These are phyloP conservation scores for Peribatodes rhomboidaria DNA, from an alignment of 2,888 invertebrate species.

Conservation along the genomic window DNA sequence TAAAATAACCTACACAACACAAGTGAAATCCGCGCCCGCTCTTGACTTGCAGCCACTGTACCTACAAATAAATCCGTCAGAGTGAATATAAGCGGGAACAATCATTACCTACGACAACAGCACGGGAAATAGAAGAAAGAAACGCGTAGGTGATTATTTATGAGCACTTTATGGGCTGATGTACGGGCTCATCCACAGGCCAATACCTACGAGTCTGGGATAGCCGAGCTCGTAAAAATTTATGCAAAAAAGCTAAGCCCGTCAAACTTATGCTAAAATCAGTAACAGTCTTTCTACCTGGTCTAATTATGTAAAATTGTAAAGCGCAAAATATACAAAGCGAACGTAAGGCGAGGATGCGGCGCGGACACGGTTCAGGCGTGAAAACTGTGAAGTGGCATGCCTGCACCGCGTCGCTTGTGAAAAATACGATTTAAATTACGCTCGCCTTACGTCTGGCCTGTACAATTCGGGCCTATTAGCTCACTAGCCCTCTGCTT, in stretches of 20 bases:
- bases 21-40: not conserved
- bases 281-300: too few relatives aligned
- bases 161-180: conserved; percentile 28
- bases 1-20: not conserved
- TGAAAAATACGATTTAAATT: too few relatives aligned
- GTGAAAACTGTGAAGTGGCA: too few relatives aligned
- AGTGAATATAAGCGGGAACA: conserved; percentile 40
- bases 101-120: conserved; percentile 55
- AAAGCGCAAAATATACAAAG: too few relatives aligned
- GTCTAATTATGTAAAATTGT: too few relatives aligned
- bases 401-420: too few relatives aligned
- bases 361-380: too few relatives aligned
- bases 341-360: too few relatives aligned
- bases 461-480: too few relatives aligned
- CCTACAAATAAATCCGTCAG: conserved; percentile 38
- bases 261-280: not conserved
- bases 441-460: too few relatives aligned
- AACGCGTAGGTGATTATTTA: conserved; percentile 56
- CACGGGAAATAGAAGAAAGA: conserved; percentile 32
- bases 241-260: not conserved
- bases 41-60: not conserved
- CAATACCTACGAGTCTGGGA: conserved; percentile 10
- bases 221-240: not conserved
- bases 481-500: too few relatives aligned
- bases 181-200: conserved; percentile 17